phyloP scores from a whole-genome alignment of 2,797 vertebrate species.

The Onychomys arenicola region DNA sequence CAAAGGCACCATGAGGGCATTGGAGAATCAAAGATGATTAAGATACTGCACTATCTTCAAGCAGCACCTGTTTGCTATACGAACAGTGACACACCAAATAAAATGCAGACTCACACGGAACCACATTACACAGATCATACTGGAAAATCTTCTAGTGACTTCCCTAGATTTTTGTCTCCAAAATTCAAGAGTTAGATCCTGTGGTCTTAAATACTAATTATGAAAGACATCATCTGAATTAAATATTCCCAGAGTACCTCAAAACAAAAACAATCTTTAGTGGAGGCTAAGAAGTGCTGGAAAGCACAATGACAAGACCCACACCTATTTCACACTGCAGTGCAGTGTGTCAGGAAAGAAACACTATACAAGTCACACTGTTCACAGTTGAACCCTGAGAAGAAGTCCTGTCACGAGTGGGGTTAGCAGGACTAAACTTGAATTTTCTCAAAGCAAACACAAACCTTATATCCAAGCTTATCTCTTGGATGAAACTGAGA shows the following conservation, averaged over 20 bases:
- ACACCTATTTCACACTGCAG: neutral
- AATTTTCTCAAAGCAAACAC: constrained; percentile 61
- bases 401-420: constrained; percentile 38
- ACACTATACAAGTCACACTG: neutral
- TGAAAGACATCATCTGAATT: neutral
- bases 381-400: constrained; percentile 51
- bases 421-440: constrained; percentile 53
- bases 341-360: constrained; percentile 53
- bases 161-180: constrained; percentile 42
- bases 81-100: neutral
- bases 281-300: neutral
- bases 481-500: neutral
- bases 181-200: neutral
- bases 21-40: constrained; percentile 44
- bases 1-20: neutral
- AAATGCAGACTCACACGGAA: neutral
- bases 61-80: neutral
- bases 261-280: neutral
- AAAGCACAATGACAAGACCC: neutral
- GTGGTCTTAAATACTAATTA: neutral
- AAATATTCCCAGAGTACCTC: neutral
- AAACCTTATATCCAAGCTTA: constrained; percentile 33
- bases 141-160: neutral
- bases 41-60: neutral
- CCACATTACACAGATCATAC: neutral